Conservation (phyloP, 1,140 invertebrate genomes). For the Glomeris maerens region DNA sequence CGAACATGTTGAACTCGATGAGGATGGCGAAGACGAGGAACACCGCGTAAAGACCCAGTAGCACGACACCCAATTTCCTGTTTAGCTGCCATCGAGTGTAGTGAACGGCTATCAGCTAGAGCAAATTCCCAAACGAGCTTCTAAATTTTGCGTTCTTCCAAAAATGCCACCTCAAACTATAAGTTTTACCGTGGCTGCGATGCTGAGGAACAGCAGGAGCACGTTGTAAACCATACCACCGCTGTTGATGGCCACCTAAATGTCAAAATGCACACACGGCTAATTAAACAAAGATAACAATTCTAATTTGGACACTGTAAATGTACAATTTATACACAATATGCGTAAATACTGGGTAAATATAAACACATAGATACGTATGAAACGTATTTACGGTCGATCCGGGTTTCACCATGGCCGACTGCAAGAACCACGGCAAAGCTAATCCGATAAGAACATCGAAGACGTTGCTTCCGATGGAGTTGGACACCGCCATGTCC, state of each 20-base stretch:
- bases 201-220: slow-evolving; percentile 32
- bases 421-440: slow-evolving; percentile 36
- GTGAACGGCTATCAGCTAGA: slow-evolving; percentile 27
- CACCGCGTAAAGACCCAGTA: slow-evolving; percentile 28
- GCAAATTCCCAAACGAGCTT: slow-evolving; percentile 10
- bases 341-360: no score
- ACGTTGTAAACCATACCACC: slow-evolving; percentile 33
- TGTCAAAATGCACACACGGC: no score
- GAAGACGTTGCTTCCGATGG: slow-evolving; percentile 43
- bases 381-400: slow-evolving; percentile 23
- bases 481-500: slow-evolving; percentile 44
- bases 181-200: slow-evolving; percentile 28
- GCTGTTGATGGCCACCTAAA: slow-evolving; percentile 33
- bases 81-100: slow-evolving; percentile 28
- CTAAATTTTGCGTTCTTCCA: not conserved
- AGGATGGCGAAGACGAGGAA: slow-evolving; percentile 31
- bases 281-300: not conserved
- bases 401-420: slow-evolving; percentile 25
- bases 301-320: slow-evolving; percentile 1
- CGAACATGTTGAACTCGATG: slow-evolving; percentile 35
- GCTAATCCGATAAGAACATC: slow-evolving; percentile 41
- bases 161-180: slow-evolving; percentile 12
- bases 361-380: slow-evolving; percentile 1
- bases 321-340: no score
- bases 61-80: slow-evolving; percentile 25